A percentile compares a stretch with the other conserved stretches of the same genome.
phyloP scores from a whole-genome alignment of 2,113 vertebrate species.

The Sula dactylatra region DNA sequence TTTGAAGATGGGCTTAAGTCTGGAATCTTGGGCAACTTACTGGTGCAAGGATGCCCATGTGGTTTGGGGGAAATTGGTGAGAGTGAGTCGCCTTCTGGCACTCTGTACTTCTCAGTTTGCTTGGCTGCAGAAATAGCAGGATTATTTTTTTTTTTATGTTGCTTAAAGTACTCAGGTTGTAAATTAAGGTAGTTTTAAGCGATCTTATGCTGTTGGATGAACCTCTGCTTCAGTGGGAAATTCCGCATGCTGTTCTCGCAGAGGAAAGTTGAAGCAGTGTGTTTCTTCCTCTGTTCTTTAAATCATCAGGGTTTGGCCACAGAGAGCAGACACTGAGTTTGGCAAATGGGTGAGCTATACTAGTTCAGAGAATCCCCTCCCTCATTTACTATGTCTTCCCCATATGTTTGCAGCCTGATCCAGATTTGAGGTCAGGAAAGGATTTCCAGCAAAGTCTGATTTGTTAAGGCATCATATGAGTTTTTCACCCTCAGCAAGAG shows the following conservation, averaged over 20 bases:
- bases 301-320: background rate
- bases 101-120: background rate
- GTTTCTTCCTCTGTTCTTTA: background rate
- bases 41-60: background rate
- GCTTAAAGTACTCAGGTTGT: background rate
- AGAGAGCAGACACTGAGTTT: background rate
- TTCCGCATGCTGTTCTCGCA: background rate
- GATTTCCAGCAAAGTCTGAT: background rate
- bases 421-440: background rate
- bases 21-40: background rate
- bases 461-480: background rate
- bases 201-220: background rate
- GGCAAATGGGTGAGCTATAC: rapidly evolving
- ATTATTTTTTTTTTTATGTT: background rate
- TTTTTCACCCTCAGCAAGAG: background rate
- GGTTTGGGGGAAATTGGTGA: background rate
- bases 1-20: background rate
- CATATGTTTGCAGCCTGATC: no score
- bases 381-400: no score
- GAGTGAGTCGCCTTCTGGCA: background rate
- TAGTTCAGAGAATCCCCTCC: background rate
- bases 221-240: background rate
- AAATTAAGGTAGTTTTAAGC: background rate
- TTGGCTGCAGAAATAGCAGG: background rate
- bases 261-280: background rate